Conservation (phyloP, 1,140 invertebrate genomes). For the Penaeus japonicus region DNA sequence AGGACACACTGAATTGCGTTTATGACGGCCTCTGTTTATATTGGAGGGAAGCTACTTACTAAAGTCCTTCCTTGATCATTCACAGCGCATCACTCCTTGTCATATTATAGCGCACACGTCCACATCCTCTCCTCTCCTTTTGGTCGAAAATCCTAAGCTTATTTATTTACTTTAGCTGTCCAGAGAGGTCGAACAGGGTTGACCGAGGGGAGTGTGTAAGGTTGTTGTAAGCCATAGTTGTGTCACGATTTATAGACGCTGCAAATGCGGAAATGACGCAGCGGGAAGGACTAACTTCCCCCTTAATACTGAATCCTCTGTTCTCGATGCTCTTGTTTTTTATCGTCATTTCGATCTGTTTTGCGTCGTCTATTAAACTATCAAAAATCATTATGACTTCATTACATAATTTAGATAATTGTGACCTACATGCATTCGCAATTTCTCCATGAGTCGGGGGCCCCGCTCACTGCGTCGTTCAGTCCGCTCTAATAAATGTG, state of each 20-base stretch:
- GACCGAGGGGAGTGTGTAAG: background rate
- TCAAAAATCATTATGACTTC: background rate
- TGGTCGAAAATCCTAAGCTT: background rate
- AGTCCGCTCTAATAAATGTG: no score
- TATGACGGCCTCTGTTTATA: constrained; percentile 48
- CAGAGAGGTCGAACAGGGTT: background rate
- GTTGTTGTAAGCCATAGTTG: constrained; percentile 7
- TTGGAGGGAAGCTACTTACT: constrained; percentile 30
- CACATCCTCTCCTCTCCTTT: background rate
- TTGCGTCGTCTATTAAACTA: background rate
- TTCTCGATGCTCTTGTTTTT: background rate
- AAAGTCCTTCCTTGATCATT: constrained; percentile 9
- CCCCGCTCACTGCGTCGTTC: no score
- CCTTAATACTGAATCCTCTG: constrained; percentile 28
- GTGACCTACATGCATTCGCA: no score
- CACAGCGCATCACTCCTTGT: constrained; percentile 35
- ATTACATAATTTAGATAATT: no score
- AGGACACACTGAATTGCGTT: constrained; percentile 48
- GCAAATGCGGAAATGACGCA: constrained; percentile 51
- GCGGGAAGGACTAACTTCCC: constrained; percentile 21
- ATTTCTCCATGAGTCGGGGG: no score
- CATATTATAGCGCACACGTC: constrained; percentile 40
- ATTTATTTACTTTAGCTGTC: background rate
- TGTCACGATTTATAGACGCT: constrained; percentile 17
- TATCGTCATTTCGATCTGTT: background rate